These are phyloP conservation scores for Antechinus stuartii DNA, from an alignment of 2,113 vertebrate genomes.

Conservation along the genomic window DNA sequence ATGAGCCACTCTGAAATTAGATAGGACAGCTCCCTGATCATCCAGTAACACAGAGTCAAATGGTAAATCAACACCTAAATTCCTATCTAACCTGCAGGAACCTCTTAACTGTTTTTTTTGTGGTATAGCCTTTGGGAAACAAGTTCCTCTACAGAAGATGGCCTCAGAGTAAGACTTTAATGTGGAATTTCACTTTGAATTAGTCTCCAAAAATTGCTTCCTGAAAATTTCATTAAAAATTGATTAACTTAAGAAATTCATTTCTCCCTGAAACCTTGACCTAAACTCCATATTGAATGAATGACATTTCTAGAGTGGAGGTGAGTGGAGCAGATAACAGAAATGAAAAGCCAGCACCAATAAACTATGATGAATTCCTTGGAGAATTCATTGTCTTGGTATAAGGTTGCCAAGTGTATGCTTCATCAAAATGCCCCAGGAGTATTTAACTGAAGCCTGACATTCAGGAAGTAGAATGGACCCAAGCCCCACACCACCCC, in stretches of 20 bases:
- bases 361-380: background rate
- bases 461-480: background rate
- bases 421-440: background rate
- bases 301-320: background rate
- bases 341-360: background rate
- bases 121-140: background rate
- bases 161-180: background rate
- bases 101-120: background rate
- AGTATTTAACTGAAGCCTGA: background rate
- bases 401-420: background rate
- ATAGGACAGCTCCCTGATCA: background rate
- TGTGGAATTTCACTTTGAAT: background rate
- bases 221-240: background rate
- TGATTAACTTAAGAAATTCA: background rate
- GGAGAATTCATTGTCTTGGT: background rate
- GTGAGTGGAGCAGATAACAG: background rate
- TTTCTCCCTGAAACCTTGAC: background rate
- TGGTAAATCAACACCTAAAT: background rate
- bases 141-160: background rate
- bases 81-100: background rate
- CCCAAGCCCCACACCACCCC: too few relatives aligned
- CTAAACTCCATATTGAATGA: background rate
- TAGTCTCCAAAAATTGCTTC: conserved; percentile 1
- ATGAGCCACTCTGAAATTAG: background rate
- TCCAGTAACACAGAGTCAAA: background rate